phyloP scores from a whole-genome alignment of 1,140 invertebrate genomes.

The Heliothis virescens region DNA sequence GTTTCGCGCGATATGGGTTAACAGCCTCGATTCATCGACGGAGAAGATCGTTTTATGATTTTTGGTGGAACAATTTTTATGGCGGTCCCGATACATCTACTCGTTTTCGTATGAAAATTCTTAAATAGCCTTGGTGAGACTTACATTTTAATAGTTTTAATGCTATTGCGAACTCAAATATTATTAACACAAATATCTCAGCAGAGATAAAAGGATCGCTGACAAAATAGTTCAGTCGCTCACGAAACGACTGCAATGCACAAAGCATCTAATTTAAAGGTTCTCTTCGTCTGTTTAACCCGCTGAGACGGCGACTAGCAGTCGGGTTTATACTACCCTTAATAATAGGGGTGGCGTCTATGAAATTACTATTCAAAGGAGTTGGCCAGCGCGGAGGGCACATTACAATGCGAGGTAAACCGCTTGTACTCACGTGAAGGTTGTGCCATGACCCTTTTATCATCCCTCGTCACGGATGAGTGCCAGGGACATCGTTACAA shows the following conservation, averaged over 20 bases:
- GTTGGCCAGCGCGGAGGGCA: constrained; percentile 57
- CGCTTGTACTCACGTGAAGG: constrained; percentile 67
- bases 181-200: constrained; percentile 25
- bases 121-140: constrained; percentile 22
- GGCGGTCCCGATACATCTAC: constrained; percentile 54
- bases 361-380: constrained; percentile 73
- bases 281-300: constrained; percentile 62
- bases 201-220: constrained; percentile 46
- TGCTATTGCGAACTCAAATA: neutral
- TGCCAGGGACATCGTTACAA: constrained; percentile 54
- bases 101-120: constrained; percentile 45
- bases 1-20: constrained; percentile 73
- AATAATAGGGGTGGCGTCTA: constrained; percentile 70
- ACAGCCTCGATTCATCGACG: constrained; percentile 70
- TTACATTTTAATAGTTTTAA: constrained; percentile 13
- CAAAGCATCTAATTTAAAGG: constrained; percentile 59
- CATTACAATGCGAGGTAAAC: constrained; percentile 69
- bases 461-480: constrained; percentile 57
- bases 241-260: constrained; percentile 54
- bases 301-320: constrained; percentile 64
- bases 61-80: constrained; percentile 69
- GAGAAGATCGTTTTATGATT: constrained; percentile 75
- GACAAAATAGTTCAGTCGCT: constrained; percentile 26
- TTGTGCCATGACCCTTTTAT: constrained; percentile 64
- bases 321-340: constrained; percentile 70